Percentiles rank a stretch among this genome's conserved stretches.
Conservation (phyloP, 1,140 invertebrate species). For the Nymphalis io region DNA sequence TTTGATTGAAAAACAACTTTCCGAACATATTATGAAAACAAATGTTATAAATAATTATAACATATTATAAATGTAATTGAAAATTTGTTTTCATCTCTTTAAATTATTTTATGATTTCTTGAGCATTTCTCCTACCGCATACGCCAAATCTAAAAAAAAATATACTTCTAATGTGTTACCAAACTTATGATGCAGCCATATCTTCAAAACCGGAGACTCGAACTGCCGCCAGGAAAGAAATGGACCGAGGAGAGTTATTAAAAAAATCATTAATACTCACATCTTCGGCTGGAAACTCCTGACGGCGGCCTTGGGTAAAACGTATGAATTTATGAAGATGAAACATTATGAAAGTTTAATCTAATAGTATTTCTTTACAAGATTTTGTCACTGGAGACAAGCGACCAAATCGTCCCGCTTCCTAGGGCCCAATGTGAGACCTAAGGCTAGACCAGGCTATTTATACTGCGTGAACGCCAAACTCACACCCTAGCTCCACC, state of each 20-base stretch:
- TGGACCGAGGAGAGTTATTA: not conserved
- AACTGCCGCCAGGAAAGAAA: not conserved
- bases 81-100: no score
- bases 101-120: not conserved
- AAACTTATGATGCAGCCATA: not conserved
- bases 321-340: not conserved
- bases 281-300: no score
- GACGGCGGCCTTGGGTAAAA: no score
- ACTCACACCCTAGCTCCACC: conserved; percentile 6
- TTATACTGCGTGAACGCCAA: not conserved
- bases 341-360: not conserved
- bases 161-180: not conserved
- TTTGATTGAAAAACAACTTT: no score
- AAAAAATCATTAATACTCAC: not conserved
- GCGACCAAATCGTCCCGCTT: not conserved
- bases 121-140: not conserved
- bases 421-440: conserved; percentile 7
- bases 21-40: no score
- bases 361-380: not conserved
- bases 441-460: conserved; percentile 7
- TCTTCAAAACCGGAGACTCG: not conserved
- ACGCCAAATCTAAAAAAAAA: not conserved
- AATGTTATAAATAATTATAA: no score
- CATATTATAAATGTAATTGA: no score
- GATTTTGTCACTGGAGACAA: not conserved